Base-by-base conservation (phyloP, 2,888 invertebrate genomes). In the Nebria salina region DNA sequence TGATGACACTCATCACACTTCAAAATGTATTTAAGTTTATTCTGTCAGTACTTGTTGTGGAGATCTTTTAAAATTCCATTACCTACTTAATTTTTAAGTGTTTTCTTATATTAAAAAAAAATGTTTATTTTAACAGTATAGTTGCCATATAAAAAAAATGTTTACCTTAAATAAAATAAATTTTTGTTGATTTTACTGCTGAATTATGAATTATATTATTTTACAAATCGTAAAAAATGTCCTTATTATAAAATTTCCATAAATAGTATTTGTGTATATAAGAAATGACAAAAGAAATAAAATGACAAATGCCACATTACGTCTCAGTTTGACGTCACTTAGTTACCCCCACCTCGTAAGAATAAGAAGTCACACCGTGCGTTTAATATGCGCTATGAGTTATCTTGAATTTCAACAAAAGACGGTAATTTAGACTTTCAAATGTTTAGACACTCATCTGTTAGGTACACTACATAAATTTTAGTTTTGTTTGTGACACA, bases 381-480 rank as follows among this genome's bases (percentile, higher is more conserved):
- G 25, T 7, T 34, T 34, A 25, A 25, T 20, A 11, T 34, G 2
- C 34, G 70, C 25, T 26, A 15, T 70, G 34, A 70, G 25, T 25
- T 34, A 15, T 34, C 70, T 34, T 25, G 70, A 15, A 34, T 11
- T 70, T 70, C 70, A 70, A 70, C 70, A 70, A 70, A 70, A 20
- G 70, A 70, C 70, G 25, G 70, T 70, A 70, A 70, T 70, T 70
- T 70, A 34, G 70, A 70, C 70, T 70, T 70, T 70, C 70, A 70
- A 70, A 70, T 70, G 70, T 70, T 70, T 70, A 70, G 70, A 70
- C 70, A 25, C 26, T 70, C 70, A 70, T 70, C 26, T 70, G 70
- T 70, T 70, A 70, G 26, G 70, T 70, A 70, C 70, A 70, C 70
- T 70, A 70, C 70, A 70, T 70, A 70, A 70, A 70, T 70, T 70